Evolutionary conservation across 30 jellyfish, hydroid and myxozoan genomes (phyloP), one percentile per base, ranked within the genome.

Genomic region (Hydra vulgaris): DNA sequence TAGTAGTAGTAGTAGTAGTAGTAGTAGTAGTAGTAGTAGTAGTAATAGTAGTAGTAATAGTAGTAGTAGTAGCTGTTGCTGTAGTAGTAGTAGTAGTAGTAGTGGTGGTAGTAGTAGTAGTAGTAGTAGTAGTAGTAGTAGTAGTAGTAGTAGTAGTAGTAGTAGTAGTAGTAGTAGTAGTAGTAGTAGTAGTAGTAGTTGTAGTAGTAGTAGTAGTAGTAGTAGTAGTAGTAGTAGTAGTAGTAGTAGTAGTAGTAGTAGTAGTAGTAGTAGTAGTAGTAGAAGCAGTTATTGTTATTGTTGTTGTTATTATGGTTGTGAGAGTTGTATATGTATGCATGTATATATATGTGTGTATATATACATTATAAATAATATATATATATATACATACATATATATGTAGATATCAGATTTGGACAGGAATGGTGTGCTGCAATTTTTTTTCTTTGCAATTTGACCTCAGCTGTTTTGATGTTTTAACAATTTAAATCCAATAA

Each of bases 31-130:
- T n/a, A n/a, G n/a, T n/a, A n/a, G n/a, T n/a, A n/a, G n/a, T n/a
- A n/a, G n/a, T n/a, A n/a, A n/a, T n/a, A n/a, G n/a, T n/a, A n/a
- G n/a, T n/a, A n/a, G n/a, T n/a, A n/a, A n/a, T n/a, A n/a, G n/a
- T n/a, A n/a, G n/a, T n/a, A n/a, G n/a, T n/a, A n/a, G n/a, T n/a
- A n/a, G n/a, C n/a, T n/a, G n/a, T n/a, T n/a, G n/a, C n/a, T n/a
- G n/a, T n/a, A n/a, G n/a, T n/a, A n/a, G n/a, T n/a, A n/a, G n/a
- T n/a, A n/a, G n/a, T n/a, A n/a, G n/a, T n/a, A n/a, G n/a, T n/a
- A n/a, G n/a, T n/a, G n/a, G 72, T n/a, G n/a, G 72, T 56, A 56
- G 72, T n/a, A 56, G 72, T 56, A 56, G 72, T n/a, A 56, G 72
- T 56, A 56, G 72, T 56, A 56, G 72, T 17, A n/a, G 72, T 56